Conservation (phyloP, 35 echinoderm and acorn worm genomes). For the Hemicentrotus pulcherrimus region DNA sequence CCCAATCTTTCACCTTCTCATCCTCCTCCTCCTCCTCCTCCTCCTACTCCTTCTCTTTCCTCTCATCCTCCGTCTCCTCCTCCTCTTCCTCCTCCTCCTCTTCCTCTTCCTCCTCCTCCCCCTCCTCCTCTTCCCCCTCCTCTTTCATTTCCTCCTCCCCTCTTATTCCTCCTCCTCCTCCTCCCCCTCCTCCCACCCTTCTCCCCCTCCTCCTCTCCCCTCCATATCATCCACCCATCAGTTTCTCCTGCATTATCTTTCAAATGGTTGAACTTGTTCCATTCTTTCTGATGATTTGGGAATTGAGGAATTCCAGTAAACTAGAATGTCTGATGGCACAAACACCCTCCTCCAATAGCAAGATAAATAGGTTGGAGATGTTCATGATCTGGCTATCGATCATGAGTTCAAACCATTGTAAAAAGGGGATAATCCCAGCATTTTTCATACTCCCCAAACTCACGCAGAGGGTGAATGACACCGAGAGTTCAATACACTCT, state of each 20-base stretch:
- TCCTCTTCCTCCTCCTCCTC: no score
- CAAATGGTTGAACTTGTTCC: neutral
- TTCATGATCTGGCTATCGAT: neutral
- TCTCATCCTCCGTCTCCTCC: no score
- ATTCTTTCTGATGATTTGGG: neutral
- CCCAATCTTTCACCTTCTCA: no score
- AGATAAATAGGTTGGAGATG: neutral
- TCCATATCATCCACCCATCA: neutral
- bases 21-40: no score
- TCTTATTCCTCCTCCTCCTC: no score
- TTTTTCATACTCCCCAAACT: slow-evolving; percentile 7
- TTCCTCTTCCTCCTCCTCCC: no score
- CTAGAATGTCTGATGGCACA: slow-evolving; percentile 2
- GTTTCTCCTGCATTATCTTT: neutral
- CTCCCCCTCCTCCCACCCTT: neutral
- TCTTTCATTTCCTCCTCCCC: no score
- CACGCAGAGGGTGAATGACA: neutral
- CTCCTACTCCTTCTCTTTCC: no score
- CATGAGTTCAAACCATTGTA: slow-evolving; percentile 7
- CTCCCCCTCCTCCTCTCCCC: neutral
- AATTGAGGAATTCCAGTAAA: neutral
- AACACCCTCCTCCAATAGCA: neutral
- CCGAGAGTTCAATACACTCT: neutral
- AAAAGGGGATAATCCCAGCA: neutral
- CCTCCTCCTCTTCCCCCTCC: no score